Evolutionary conservation across 1,140 invertebrate species (phyloP).

Genomic region (Drosophila subobscura): DNA sequence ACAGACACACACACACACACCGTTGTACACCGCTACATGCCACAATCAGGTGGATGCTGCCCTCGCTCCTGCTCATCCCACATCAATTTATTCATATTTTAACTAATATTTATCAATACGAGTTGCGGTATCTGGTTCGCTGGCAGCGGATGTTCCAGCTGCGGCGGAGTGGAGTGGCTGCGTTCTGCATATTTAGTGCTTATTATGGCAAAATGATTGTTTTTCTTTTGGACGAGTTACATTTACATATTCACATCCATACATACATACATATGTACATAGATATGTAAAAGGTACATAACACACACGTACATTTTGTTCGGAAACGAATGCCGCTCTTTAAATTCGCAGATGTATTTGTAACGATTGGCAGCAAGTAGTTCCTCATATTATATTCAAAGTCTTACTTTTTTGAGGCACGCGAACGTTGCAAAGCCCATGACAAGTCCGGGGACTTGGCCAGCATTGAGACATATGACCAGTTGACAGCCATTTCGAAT

Average conservation of each 20-base stretch:
- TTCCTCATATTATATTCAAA: too few species aligned
- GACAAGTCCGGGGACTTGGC: too few species aligned
- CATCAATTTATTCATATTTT: conserved; percentile 78
- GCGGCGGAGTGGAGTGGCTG: conserved; percentile 35
- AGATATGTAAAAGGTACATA: conserved; percentile 5
- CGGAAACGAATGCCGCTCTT: too few species aligned
- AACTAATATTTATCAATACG: conserved; percentile 79
- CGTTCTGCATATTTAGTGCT: conserved; percentile 80
- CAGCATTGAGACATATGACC: too few species aligned
- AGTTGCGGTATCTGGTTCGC: conserved; percentile 25
- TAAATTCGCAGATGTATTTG: too few species aligned
- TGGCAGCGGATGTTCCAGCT: conserved; percentile 18
- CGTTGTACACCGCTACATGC: neutral
- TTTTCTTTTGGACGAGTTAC: conserved; percentile 45
- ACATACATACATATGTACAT: neutral
- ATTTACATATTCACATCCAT: conserved; percentile 47
- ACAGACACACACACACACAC: conserved; percentile 13
- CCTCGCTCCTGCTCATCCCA: conserved; percentile 8
- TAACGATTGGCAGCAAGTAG: too few species aligned
- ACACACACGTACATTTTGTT: too few species aligned
- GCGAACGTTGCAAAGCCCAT: too few species aligned
- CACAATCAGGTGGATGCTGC: conserved; percentile 35
- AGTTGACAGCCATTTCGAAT: too few species aligned
- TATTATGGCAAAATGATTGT: conserved; percentile 77
- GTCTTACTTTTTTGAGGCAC: too few species aligned